Conservation (phyloP, 2,888 invertebrate species). For the Phortica magna region DNA sequence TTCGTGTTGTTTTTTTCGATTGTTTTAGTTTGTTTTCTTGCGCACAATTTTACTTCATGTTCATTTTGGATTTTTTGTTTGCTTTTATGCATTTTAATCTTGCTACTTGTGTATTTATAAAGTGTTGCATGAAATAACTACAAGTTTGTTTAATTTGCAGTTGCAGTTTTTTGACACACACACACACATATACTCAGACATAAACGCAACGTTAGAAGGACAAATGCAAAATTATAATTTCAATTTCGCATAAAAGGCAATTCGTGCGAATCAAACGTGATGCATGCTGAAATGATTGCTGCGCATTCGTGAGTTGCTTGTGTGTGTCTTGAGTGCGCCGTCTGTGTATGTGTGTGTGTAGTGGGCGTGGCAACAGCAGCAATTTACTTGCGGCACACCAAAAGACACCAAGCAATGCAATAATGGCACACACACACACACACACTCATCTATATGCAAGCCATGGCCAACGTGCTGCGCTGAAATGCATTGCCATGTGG, state of each 20-base stretch:
- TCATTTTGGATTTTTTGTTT: slow-evolving; percentile 5
- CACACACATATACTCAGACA: slow-evolving; percentile 15
- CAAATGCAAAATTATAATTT: slow-evolving; percentile 74
- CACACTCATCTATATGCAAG: neutral
- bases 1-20: neutral
- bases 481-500: no score
- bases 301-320: slow-evolving; percentile 13
- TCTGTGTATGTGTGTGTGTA: slow-evolving; percentile 32
- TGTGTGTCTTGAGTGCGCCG: slow-evolving; percentile 34
- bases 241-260: slow-evolving; percentile 76
- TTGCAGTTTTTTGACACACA: slow-evolving; percentile 13
- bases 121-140: neutral
- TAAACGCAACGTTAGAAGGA: slow-evolving; percentile 51
- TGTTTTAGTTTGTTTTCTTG: slow-evolving; percentile 1
- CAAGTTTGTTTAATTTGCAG: slow-evolving; percentile 8
- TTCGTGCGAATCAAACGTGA: slow-evolving; percentile 78
- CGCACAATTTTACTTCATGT: slow-evolving; percentile 12
- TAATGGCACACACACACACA: slow-evolving; percentile 52
- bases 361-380: slow-evolving; percentile 56
- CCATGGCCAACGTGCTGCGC: neutral
- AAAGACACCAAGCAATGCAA: slow-evolving; percentile 58
- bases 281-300: slow-evolving; percentile 73
- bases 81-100: slow-evolving; percentile 28
- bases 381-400: slow-evolving; percentile 66
- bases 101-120: slow-evolving; percentile 31